Base-by-base conservation (phyloP, 2,888 invertebrate species). In the Drosophila macrospina region DNA sequence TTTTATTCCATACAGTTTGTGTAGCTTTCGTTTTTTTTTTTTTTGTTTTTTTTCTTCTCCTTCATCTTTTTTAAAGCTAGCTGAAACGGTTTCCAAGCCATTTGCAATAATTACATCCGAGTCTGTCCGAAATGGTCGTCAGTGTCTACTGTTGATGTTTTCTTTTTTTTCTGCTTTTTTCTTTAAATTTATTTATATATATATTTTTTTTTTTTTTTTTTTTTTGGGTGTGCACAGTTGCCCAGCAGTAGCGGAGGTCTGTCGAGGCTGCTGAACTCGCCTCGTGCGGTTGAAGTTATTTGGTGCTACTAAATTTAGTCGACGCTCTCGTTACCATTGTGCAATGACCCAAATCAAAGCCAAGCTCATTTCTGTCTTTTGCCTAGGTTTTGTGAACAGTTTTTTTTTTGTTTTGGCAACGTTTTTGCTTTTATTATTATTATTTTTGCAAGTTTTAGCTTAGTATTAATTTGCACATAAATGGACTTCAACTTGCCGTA, bases 281-380 rank as follows among this genome's bases (percentile, higher is more conserved):
- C 34, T 64, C 50, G 42, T 59, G 51, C 70, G 60, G 61, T 39
- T 51, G 28, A 60, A 76, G 32, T 70, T 71, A 65, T 63, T 76
- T 71, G 68, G 57, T 28, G 78, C 64, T 73, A 84, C 86, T 85
- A 81, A 85, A 73, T 74, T 83, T 80, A 88, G 78, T 69, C 68
- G 65, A 62, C 64, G 83, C 63, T 85, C 85, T 83, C 69, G 74
- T 89, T 88, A 76, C 73, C 76, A 89, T 89, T 86, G 86, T 89
- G 89, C 87, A 86, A 86, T 86, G 86, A 88, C 89, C 86, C 75
- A 88, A 88, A 84, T 86, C 79, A 71, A 75, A 80, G 74, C 73
- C 69, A 74, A 78, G 72, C 65, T 74, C 61, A 75, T 57, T 77
- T 69, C 16, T 63, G 20, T 30, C 20, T 44, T 60, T 72, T 60